These are phyloP conservation scores for Fragum whitleyi DNA, from an alignment of 2,888 invertebrate genomes.

Conservation along the genomic window DNA sequence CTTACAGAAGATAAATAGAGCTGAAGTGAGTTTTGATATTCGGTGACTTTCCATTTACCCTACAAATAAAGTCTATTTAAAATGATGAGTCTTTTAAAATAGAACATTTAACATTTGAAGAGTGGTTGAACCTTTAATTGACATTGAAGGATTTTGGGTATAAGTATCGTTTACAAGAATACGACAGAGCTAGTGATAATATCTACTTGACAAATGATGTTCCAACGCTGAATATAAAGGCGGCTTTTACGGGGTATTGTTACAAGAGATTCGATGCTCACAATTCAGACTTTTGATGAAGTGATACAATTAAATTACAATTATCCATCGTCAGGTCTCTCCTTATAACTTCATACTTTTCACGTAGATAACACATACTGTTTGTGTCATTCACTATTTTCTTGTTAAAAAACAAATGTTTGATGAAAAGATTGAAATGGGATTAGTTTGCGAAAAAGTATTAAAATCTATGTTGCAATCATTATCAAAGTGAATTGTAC, in stretches of 20 bases:
- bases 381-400: no score
- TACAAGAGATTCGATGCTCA: slow-evolving; percentile 13
- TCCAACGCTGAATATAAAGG: slow-evolving; percentile 40
- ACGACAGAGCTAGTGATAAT: slow-evolving; percentile 46
- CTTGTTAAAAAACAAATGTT: no score
- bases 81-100: background rate
- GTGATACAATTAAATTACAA: slow-evolving; percentile 30
- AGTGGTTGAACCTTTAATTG: background rate
- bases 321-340: background rate
- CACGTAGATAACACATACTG: no score
- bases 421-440: no score
- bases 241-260: slow-evolving; percentile 57
- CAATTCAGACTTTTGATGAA: slow-evolving; percentile 28
- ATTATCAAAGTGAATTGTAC: no score
- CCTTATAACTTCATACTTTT: background rate
- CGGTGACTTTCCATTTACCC: slow-evolving; percentile 11
- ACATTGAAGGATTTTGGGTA: slow-evolving; percentile 29
- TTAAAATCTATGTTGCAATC: no score
- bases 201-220: slow-evolving; percentile 65
- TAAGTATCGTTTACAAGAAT: slow-evolving; percentile 43
- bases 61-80: slow-evolving; percentile 10
- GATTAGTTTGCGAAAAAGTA: no score
- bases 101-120: slow-evolving; percentile 7
- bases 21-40: background rate
- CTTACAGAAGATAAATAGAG: slow-evolving; percentile 21